Evolutionary conservation across 2,888 invertebrate species (phyloP).

Genomic region (Ditylenchus weischeri): DNA sequence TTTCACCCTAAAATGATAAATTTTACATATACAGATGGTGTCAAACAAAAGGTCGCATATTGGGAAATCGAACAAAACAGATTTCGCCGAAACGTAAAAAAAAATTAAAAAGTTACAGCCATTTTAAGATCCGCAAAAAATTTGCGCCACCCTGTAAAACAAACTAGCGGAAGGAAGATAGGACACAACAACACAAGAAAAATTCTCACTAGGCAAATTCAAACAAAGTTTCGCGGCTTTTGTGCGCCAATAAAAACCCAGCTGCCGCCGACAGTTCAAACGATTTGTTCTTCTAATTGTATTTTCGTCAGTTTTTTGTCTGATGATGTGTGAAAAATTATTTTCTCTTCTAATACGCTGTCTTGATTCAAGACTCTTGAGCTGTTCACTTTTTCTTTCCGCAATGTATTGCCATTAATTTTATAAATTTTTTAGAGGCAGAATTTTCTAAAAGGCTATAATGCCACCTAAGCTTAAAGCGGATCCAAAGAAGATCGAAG

Average conservation of each 20-base stretch:
- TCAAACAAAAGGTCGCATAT: no score
- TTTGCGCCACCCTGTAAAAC: no score
- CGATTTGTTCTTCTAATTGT: conserved; percentile 1
- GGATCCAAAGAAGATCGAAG: conserved; percentile 49
- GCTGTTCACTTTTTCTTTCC: not conserved
- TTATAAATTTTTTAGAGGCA: no score
- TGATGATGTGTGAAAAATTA: not conserved
- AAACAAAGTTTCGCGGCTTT: not conserved
- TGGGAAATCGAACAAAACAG: no score
- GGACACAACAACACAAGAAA: conserved; percentile 1
- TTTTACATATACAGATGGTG: no score
- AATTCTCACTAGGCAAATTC: not conserved
- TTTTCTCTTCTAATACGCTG: not conserved
- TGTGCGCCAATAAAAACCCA: not conserved
- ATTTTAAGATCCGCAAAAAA: no score
- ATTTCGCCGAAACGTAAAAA: no score
- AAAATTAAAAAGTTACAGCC: no score
- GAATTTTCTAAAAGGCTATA: not conserved
- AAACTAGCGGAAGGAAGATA: not conserved
- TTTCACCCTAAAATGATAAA: no score
- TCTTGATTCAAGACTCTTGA: no score
- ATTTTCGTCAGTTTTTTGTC: not conserved
- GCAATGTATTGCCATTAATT: no score
- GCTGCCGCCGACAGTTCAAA: conserved; percentile 6
- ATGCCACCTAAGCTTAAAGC: conserved; percentile 36